Conservation (phyloP, 2,888 invertebrate species). For the Alcis repandata region DNA sequence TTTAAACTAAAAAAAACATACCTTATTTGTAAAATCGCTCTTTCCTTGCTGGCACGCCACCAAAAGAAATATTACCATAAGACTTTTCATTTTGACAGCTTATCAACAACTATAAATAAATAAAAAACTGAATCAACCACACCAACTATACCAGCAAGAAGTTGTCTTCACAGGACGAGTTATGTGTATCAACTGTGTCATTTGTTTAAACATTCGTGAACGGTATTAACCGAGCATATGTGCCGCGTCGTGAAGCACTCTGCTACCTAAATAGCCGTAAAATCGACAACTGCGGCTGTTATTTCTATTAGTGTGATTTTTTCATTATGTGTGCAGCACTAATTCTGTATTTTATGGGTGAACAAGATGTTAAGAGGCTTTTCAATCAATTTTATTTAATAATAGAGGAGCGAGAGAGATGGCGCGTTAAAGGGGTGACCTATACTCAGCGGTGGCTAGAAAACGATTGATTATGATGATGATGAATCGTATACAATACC, state of each 20-base stretch:
- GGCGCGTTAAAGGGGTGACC: no score
- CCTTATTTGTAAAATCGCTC: slow-evolving; percentile 53
- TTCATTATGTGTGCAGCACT: not conserved
- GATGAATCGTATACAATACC: no score
- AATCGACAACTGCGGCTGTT: not conserved
- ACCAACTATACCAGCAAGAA: slow-evolving; percentile 1
- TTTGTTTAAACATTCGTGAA: slow-evolving; percentile 43
- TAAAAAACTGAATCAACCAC: not conserved
- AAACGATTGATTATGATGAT: no score
- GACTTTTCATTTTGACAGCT: slow-evolving; percentile 45
- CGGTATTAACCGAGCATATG: not conserved
- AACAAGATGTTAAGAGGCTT: not conserved
- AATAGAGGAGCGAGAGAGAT: no score
- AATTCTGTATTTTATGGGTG: not conserved
- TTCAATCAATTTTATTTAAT: not conserved
- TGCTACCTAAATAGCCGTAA: not conserved
- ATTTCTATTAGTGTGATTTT: not conserved
- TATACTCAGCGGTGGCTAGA: no score
- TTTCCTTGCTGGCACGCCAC: slow-evolving; percentile 38
- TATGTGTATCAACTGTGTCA: slow-evolving; percentile 38
- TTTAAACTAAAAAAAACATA: slow-evolving; percentile 36
- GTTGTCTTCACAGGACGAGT: slow-evolving; percentile 36
- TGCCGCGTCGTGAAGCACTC: not conserved
- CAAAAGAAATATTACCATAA: slow-evolving; percentile 51
- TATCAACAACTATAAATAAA: not conserved